Percentiles rank a stretch among this genome's conserved stretches.
Conservation (phyloP, 92 coral and sea anemone species). For the Actinernus sp. region DNA sequence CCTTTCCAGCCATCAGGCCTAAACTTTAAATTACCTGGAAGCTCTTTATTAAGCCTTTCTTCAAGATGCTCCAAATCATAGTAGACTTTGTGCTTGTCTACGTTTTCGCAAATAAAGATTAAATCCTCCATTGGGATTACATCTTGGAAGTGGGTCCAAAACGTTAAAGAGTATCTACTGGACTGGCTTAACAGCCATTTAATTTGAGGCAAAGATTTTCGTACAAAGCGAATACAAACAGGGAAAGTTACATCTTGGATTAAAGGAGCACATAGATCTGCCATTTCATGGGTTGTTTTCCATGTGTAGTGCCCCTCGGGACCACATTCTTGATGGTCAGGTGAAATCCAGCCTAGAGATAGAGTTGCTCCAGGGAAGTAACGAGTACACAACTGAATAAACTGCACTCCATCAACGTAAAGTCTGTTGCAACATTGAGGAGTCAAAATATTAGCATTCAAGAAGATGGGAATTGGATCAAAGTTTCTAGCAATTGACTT, state of each 20-base stretch:
- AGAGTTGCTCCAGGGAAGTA: constrained; percentile 73
- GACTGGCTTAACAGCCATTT: constrained; percentile 81
- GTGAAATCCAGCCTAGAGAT: constrained; percentile 85
- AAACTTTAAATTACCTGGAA: background rate
- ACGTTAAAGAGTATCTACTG: constrained; percentile 70
- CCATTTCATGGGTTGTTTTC: constrained; percentile 79
- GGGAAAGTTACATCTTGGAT: constrained; percentile 85
- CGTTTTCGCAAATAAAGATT: constrained; percentile 49
- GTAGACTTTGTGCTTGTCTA: constrained; percentile 70
- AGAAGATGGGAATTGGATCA: constrained; percentile 65
- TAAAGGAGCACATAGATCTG: constrained; percentile 30
- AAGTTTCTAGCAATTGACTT: constrained; percentile 23
- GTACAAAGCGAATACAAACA: constrained; percentile 72
- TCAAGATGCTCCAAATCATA: constrained; percentile 38
- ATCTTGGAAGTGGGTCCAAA: constrained; percentile 80
- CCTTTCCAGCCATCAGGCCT: too few species aligned
- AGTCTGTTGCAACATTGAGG: constrained; percentile 73
- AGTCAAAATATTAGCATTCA: constrained; percentile 83
- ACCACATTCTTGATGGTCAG: background rate
- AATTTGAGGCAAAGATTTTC: constrained; percentile 68
- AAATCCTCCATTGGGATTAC: constrained; percentile 63
- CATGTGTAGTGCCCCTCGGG: constrained; percentile 53
- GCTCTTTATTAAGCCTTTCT: background rate
- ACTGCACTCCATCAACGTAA: constrained; percentile 64
- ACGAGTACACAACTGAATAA: constrained; percentile 60